Evolutionary conservation across 37 sponge, comb jelly and placozoan species (phyloP), one percentile per base, ranked within the genome.

Genomic region (Chondrilla cf. caribensis): DNA sequence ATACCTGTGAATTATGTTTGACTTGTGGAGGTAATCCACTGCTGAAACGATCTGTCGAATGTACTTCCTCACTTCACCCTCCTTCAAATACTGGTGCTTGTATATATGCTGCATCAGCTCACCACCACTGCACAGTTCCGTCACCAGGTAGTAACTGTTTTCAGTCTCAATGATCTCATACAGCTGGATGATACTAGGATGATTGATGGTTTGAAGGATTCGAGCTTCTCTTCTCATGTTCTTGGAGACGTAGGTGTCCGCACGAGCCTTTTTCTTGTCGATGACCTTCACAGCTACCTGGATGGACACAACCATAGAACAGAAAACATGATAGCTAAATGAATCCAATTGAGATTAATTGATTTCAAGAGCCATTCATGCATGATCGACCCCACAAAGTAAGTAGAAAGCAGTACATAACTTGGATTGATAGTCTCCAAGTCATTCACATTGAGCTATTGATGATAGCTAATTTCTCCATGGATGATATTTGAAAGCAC

Each of bases 91-190:
- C 43, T 80, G 60, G 58, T 89, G 76, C 54, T 90, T 86, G 80
- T 93, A 93, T 35, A 98, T 95, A 54, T 95, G 82, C 29, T 91
- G 87, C 98, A 98, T 98, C 72, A 98, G 78, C 35, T 98, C 98
- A 8, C 98, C 98, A 38, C 95, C 95, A 11, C 33, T 15, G 39
- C 91, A 90, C 37, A 98, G 81, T 78, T 98, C 99, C 60, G 86
- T 85, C 38, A 96, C 88, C 37, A 98, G 91, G 79, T 98, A 98
- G 87, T 89, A 98, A 55, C 85, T 89, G 82, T 93, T 93, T 32
- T 98, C 99, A 25, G 99, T 98, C 83, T 98, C 99, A 35, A 98
- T 85, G 32, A 96, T 90, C 66, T 98, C 99, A 19, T 85, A 79
- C 33, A 96, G 92, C 60, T 92, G 88, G 51, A 98, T 83, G 64